A percentile compares a stretch with the other conserved stretches of the same genome.
Conservation (phyloP, 2,888 invertebrate species). For the Chydorus sphaericus region DNA sequence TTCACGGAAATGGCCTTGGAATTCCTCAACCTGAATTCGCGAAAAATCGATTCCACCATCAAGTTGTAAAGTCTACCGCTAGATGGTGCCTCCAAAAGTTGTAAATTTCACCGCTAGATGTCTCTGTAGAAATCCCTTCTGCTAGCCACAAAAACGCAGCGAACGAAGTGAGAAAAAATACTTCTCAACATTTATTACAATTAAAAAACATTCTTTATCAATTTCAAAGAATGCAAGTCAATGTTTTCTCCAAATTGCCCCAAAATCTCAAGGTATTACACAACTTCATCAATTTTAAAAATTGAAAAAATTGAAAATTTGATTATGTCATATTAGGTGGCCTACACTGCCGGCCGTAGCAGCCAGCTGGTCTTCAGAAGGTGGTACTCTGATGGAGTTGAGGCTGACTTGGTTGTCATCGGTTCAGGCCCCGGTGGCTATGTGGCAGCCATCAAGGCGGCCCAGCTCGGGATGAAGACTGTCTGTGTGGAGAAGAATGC, state of each 20-base stretch:
- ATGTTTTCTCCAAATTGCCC: slow-evolving; percentile 18
- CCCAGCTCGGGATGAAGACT: slow-evolving; percentile 95
- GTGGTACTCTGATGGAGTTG: slow-evolving; percentile 26
- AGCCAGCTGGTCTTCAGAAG: background rate
- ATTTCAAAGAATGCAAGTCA: slow-evolving; percentile 19
- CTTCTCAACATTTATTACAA: no score
- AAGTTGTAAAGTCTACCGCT: no score
- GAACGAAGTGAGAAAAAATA: background rate
- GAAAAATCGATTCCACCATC: no score
- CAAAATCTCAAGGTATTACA: slow-evolving; percentile 3
- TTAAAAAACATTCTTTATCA: no score
- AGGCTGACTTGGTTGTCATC: slow-evolving; percentile 90
- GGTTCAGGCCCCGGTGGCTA: slow-evolving; percentile 98
- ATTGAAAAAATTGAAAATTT: background rate
- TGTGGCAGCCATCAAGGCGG: slow-evolving; percentile 97
- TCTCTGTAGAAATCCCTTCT: no score
- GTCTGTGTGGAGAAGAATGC: slow-evolving; percentile 88
- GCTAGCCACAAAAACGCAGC: background rate
- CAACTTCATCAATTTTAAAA: background rate
- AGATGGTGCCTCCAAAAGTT: no score
- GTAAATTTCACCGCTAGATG: no score
- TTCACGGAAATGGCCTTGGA: no score
- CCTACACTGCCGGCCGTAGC: no score
- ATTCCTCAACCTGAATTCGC: no score
- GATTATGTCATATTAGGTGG: background rate